Evolutionary conservation across 2,113 vertebrate genomes (phyloP).

Genomic region (Xenopus borealis): DNA sequence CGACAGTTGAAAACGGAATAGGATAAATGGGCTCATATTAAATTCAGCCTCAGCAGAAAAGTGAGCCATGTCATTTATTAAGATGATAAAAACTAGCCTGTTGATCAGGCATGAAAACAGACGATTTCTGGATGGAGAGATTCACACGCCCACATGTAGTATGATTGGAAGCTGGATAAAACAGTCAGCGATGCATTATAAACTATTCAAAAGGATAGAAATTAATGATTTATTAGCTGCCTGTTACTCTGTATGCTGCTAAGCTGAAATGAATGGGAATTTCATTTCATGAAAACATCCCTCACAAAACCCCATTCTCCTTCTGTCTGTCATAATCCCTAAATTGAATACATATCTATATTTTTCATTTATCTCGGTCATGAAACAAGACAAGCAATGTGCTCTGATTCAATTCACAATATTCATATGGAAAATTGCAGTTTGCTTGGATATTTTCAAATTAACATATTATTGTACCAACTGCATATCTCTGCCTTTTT

Average conservation of each 20-base stretch:
- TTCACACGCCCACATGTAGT: neutral
- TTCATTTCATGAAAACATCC: neutral
- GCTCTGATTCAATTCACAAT: too few relatives aligned
- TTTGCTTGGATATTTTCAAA: too few relatives aligned
- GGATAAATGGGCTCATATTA: conserved; percentile 1
- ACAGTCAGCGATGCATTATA: conserved; percentile 4
- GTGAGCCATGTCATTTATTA: neutral
- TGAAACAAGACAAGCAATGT: too few relatives aligned
- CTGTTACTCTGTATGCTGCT: neutral
- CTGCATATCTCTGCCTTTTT: too few relatives aligned
- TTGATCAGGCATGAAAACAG: conserved; percentile 2
- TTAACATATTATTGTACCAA: too few relatives aligned
- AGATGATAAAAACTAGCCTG: conserved; percentile 5
- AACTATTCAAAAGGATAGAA: conserved; percentile 3
- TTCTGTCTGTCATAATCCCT: too few relatives aligned
- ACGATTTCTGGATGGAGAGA: neutral
- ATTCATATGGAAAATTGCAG: too few relatives aligned
- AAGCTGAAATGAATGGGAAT: neutral
- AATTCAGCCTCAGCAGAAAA: neutral
- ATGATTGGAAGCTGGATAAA: conserved; percentile 4
- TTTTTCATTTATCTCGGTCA: too few relatives aligned
- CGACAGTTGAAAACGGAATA: neutral
- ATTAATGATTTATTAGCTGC: conserved; percentile 5
- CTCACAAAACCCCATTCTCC: too few relatives aligned
- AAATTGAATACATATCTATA: too few relatives aligned